Percentiles rank a stretch among this genome's conserved stretches.
phyloP scores from a whole-genome alignment of 2,888 invertebrate genomes.

The Clivina fossor region DNA sequence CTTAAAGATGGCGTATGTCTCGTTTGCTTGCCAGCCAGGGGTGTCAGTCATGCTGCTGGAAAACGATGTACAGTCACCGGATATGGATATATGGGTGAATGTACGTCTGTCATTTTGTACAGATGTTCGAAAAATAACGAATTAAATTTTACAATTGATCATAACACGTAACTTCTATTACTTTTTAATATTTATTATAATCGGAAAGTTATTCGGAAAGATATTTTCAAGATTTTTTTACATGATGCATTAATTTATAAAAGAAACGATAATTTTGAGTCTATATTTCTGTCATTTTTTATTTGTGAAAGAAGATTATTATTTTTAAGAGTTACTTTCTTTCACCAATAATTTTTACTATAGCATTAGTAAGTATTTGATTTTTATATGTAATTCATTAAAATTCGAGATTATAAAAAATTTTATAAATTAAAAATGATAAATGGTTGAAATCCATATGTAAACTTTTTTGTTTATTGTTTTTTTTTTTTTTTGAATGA shows the following conservation, averaged over 20 bases:
- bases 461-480: slow-evolving; percentile 1
- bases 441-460: slow-evolving; percentile 1
- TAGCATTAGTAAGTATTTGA: too few relatives aligned
- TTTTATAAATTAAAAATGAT: too few relatives aligned
- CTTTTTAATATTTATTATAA: neutral
- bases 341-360: too few relatives aligned
- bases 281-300: too few relatives aligned
- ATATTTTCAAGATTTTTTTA: too few relatives aligned
- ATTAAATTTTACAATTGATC: slow-evolving; percentile 9
- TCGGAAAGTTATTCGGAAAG: neutral
- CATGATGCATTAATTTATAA: too few relatives aligned
- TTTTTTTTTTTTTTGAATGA: slow-evolving; percentile 23
- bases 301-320: too few relatives aligned
- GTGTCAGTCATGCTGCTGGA: slow-evolving; percentile 85
- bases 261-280: too few relatives aligned
- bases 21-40: slow-evolving; percentile 86
- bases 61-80: slow-evolving; percentile 92
- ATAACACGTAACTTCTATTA: slow-evolving; percentile 9
- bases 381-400: too few relatives aligned
- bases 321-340: too few relatives aligned
- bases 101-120: too few relatives aligned
- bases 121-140: slow-evolving; percentile 21
- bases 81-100: slow-evolving; percentile 94
- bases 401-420: too few relatives aligned
- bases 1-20: slow-evolving; percentile 82